Evolutionary conservation across 2,113 vertebrate genomes (phyloP).

Genomic region (Petaurus breviceps): DNA sequence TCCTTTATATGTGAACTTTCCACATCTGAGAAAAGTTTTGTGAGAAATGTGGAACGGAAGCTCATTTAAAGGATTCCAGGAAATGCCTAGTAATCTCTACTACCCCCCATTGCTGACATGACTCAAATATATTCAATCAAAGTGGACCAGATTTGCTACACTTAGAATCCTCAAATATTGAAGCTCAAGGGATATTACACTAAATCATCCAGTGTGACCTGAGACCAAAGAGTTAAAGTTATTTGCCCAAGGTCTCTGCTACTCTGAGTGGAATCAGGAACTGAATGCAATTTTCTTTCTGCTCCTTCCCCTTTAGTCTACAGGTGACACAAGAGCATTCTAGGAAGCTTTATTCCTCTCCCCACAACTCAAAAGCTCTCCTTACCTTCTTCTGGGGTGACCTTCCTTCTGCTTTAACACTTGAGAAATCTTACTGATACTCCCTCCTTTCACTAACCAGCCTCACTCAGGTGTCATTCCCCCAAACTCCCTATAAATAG

Average conservation of each 20-base stretch:
- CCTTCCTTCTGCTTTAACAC: not conserved
- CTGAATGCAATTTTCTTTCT: not conserved
- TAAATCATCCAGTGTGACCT: not conserved
- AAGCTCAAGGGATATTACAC: not conserved
- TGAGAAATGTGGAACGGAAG: not conserved
- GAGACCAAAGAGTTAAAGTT: not conserved
- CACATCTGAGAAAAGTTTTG: conserved; percentile 16
- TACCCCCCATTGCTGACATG: not conserved
- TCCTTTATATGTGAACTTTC: conserved; percentile 26
- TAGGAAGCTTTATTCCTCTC: not conserved
- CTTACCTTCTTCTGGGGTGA: not conserved
- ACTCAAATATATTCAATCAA: not conserved
- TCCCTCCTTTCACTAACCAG: too few relatives aligned
- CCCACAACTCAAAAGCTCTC: not conserved
- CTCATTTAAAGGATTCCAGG: not conserved
- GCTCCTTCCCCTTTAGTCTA: not conserved
- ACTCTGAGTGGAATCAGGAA: not conserved
- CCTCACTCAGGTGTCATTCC: too few relatives aligned
- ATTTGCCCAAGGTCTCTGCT: not conserved
- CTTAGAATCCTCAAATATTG: not conserved
- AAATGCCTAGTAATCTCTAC: not conserved
- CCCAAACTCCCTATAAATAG: too few relatives aligned
- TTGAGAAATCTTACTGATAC: too few relatives aligned
- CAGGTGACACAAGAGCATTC: not conserved
- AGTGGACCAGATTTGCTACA: not conserved